phyloP scores from a whole-genome alignment of 2,113 vertebrate genomes.

The Eira barbara region DNA sequence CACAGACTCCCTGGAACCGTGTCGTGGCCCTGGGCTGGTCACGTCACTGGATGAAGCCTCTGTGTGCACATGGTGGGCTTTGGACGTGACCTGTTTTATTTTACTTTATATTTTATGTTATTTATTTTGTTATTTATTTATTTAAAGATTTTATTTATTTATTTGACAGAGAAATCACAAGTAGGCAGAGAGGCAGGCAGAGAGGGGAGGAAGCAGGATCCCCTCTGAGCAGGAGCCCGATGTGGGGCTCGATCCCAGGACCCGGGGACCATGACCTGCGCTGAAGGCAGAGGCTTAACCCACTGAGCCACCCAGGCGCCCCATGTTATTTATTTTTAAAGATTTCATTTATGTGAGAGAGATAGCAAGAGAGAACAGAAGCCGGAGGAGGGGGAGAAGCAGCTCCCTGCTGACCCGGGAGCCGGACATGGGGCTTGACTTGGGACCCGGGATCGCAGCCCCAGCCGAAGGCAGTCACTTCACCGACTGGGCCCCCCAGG shows the following conservation, averaged over 20 bases:
- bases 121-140: not conserved
- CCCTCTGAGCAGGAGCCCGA: too few relatives aligned
- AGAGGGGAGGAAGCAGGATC: too few relatives aligned
- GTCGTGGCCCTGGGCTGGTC: not conserved
- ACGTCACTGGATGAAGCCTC: not conserved
- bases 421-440: fast-evolving
- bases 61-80: not conserved
- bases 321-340: not conserved
- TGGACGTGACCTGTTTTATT: not conserved
- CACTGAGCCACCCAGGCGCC: too few relatives aligned
- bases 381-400: not conserved
- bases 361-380: not conserved
- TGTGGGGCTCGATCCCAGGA: too few relatives aligned
- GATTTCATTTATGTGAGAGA: not conserved
- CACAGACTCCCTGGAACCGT: not conserved
- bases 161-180: not conserved
- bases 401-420: not conserved
- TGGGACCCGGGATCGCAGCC: not conserved
- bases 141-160: not conserved
- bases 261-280: too few relatives aligned
- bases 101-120: not conserved
- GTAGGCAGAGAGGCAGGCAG: too few relatives aligned
- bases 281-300: too few relatives aligned
- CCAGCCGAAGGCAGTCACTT: not conserved
- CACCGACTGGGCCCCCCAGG: not conserved